These are phyloP conservation scores for Hydropotes inermis DNA, from an alignment of 2,113 vertebrate genomes.

Conservation along the genomic window DNA sequence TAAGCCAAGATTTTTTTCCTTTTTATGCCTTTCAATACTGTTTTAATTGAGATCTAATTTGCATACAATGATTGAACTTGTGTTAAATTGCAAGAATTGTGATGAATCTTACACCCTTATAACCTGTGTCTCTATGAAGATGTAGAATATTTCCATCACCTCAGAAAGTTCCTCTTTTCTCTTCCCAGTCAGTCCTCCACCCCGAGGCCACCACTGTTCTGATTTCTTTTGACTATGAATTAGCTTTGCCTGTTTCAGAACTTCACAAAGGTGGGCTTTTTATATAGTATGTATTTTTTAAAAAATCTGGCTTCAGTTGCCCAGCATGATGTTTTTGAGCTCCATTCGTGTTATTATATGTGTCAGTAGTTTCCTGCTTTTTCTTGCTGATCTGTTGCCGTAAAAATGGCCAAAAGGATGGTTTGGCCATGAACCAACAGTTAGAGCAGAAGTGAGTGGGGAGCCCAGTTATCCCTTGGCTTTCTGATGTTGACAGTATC, in stretches of 20 bases:
- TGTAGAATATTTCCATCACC: not conserved
- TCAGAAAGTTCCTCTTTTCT: not conserved
- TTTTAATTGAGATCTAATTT: not conserved
- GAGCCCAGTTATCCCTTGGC: not conserved
- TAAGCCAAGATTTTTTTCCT: not conserved
- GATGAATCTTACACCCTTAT: not conserved
- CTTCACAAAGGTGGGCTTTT: not conserved
- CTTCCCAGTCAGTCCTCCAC: not conserved
- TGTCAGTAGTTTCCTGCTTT: not conserved
- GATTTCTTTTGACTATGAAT: not conserved
- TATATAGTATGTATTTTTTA: not conserved
- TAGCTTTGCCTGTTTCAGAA: not conserved
- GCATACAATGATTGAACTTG: not conserved
- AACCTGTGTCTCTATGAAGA: not conserved
- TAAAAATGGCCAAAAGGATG: not conserved
- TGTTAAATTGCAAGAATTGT: conserved; percentile 13
- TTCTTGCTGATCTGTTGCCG: not conserved
- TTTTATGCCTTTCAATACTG: not conserved
- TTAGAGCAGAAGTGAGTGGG: not conserved
- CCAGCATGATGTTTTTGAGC: not conserved
- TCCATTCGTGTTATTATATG: not conserved
- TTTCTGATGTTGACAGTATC: not conserved
- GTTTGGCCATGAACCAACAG: not conserved
- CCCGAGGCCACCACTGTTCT: not conserved
- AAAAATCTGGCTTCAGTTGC: not conserved